Evolutionary conservation across 2,797 vertebrate species (phyloP).

Genomic region (Phrynocephalus forsythii): DNA sequence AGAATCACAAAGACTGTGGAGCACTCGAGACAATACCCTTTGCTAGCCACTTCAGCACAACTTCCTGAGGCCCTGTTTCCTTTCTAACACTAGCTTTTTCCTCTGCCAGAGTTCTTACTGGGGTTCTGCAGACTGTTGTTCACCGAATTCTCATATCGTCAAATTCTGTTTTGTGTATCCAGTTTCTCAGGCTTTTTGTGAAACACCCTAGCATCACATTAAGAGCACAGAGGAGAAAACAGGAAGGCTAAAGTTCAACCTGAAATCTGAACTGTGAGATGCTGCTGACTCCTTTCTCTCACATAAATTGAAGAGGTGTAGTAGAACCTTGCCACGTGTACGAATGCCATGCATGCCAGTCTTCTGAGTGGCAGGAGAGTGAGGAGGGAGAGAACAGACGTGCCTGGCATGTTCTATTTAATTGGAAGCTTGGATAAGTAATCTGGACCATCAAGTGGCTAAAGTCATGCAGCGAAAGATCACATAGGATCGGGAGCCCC

Average conservation of each 20-base stretch:
- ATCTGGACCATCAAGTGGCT: background rate
- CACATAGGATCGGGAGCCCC: background rate
- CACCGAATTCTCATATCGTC: slow-evolving; percentile 50
- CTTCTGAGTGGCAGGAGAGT: background rate
- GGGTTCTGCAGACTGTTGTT: slow-evolving; percentile 35
- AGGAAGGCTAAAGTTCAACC: slow-evolving; percentile 42
- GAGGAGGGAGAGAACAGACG: background rate
- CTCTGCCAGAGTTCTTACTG: slow-evolving; percentile 9
- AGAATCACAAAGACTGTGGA: background rate
- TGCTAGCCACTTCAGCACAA: slow-evolving; percentile 36
- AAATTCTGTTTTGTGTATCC: slow-evolving; percentile 61
- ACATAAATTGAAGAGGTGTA: background rate
- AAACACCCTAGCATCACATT: slow-evolving; percentile 15
- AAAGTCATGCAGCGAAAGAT: background rate
- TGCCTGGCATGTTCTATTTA: background rate
- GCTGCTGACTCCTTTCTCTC: background rate
- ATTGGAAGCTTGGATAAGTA: background rate
- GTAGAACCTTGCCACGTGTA: background rate
- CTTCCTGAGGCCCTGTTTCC: slow-evolving; percentile 69
- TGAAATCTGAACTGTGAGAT: slow-evolving; percentile 19
- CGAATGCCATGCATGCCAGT: background rate
- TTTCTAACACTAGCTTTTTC: slow-evolving; percentile 46
- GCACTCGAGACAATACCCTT: slow-evolving; percentile 38
- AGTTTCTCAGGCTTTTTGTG: slow-evolving; percentile 28
- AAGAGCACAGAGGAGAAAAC: slow-evolving; percentile 22